Conservation (phyloP, 2,888 invertebrate species). For the Imbricaverruca yamaguchii region DNA sequence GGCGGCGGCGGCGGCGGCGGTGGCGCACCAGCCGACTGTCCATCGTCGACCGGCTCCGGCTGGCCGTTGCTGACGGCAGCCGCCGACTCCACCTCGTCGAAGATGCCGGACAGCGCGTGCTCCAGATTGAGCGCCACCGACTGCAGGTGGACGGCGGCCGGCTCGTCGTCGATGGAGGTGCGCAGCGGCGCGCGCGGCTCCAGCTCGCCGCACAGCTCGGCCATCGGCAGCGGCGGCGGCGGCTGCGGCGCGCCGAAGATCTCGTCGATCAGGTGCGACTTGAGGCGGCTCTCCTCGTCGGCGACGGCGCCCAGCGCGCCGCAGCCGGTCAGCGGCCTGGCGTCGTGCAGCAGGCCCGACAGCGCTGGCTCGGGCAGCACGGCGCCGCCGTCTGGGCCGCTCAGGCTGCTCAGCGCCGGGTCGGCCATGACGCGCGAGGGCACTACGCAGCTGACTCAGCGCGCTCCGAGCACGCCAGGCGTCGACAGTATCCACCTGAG, state of each 20-base stretch:
- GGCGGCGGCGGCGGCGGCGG: not conserved
- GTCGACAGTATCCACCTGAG: too few relatives aligned
- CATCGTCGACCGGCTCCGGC: not conserved
- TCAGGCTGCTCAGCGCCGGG: not conserved
- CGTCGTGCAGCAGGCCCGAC: not conserved
- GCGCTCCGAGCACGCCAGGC: too few relatives aligned
- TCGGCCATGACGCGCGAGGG: too few relatives aligned
- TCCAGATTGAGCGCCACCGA: not conserved
- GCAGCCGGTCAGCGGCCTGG: not conserved
- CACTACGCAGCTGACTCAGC: too few relatives aligned
- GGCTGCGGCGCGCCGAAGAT: not conserved
- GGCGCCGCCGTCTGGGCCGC: not conserved
- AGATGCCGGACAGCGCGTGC: not conserved
- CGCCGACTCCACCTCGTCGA: not conserved
- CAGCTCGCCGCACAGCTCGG: not conserved
- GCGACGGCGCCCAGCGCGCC: not conserved
- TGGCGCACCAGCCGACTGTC: not conserved
- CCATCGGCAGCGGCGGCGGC: not conserved
- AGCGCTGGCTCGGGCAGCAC: not conserved
- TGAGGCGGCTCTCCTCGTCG: not conserved
- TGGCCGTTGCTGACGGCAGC: not conserved
- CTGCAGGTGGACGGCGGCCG: not conserved
- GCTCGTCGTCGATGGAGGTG: constrained; percentile 1
- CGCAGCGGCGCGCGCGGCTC: not conserved
- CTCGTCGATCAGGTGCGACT: not conserved